phyloP scores from a whole-genome alignment of 2,797 vertebrate genomes.

The Glyptemys insculpta region DNA sequence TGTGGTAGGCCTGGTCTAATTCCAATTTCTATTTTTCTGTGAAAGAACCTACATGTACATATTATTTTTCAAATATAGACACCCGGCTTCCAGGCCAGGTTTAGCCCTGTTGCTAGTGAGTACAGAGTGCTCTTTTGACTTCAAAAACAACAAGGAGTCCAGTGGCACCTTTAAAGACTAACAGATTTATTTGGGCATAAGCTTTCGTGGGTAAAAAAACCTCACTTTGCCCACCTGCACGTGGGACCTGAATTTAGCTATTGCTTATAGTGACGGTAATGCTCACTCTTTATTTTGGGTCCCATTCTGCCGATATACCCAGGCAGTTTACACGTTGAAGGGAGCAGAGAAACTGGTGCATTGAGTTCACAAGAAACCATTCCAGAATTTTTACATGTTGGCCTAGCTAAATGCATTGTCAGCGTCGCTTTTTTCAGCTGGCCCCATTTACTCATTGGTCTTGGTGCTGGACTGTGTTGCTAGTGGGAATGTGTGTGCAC shows the following conservation, averaged over 20 bases:
- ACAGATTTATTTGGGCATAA: too few species aligned
- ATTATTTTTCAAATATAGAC: background rate
- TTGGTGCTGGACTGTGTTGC: background rate
- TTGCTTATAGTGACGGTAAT: background rate
- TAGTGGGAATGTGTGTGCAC: background rate
- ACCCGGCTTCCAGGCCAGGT: background rate
- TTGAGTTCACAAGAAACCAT: background rate
- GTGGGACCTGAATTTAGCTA: background rate
- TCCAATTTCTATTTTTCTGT: slow-evolving; percentile 1
- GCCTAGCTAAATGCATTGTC: accelerated
- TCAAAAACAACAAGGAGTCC: accelerated
- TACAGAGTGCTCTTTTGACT: background rate
- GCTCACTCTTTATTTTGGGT: background rate
- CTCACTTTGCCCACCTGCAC: accelerated
- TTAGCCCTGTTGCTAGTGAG: background rate
- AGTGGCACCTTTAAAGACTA: too few species aligned
- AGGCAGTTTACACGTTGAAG: background rate
- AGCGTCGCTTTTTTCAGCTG: accelerated
- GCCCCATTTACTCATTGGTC: accelerated
- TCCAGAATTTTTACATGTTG: background rate
- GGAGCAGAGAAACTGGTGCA: background rate
- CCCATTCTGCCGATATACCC: background rate
- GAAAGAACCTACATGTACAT: background rate
- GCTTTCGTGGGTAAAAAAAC: too few species aligned
- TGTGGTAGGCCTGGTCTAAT: background rate